Base-by-base conservation (phyloP, 2,888 invertebrate genomes). In the Pediacus dermestoides region DNA sequence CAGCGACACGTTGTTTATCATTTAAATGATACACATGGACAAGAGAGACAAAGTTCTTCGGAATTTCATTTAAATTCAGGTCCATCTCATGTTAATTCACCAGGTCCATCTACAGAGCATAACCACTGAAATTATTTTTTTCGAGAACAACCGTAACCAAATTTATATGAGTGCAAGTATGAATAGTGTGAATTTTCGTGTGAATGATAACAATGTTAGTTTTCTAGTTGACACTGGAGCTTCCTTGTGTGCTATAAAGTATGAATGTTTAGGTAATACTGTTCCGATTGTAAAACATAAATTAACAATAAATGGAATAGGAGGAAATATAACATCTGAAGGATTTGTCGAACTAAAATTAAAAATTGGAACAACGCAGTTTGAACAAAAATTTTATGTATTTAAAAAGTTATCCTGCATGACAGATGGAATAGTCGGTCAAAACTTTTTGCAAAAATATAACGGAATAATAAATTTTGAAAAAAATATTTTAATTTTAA, bases 371-470 rank as follows among this genome's bases (percentile, higher is more conserved):
- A n/a, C 6, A 4, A 10, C 8, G 10, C 4, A 4, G 4, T 25
- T 25, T n/a, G 25, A 9, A n/a, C 9, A 25, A 25, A 25, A 10
- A 25, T 6, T 25, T 25, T 25, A 25, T 25, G 9, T 25, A 9
- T 9, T 25, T 10, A 28, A 28, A 13, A 28, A 28, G 3, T 28
- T 13, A 28, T 4, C 13, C 3, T 28, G 28, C 10, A 28, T 6
- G 3, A 9, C 28, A 4, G 13, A 28, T 28, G 28, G 28, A 13
- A 28, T 28, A 4, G 7, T 28, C 11, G 28, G 28, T 7, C 7
- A 28, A 28, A 28, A 13, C n/a, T 14, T 28, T 11, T 28, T 28
- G 4, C 4, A 28, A 13, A 28, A 11, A 13, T 28, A 28, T 28
- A 28, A 28, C 2, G 12, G 11, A 3, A n/a, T 28, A 9, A 2